Conservation (phyloP, 2,797 vertebrate species). For the Coilia nasus region DNA sequence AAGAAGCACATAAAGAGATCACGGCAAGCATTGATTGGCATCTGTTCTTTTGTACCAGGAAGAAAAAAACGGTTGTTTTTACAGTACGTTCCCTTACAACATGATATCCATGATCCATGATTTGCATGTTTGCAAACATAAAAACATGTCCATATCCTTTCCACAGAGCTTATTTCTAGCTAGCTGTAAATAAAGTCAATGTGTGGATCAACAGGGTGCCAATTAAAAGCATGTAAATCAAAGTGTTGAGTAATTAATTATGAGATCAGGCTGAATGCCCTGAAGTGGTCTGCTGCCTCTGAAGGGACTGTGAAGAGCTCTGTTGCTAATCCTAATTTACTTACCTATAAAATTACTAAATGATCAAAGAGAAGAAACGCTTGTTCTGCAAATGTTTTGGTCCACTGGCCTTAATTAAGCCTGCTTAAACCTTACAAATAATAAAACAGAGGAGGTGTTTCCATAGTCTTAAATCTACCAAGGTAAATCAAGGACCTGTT, state of each 20-base stretch:
- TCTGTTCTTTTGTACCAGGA: neutral
- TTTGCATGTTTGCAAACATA: neutral
- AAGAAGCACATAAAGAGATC: neutral
- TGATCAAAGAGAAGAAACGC: slow-evolving; percentile 4
- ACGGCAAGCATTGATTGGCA: neutral
- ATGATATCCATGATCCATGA: neutral
- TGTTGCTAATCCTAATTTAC: neutral
- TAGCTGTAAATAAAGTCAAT: slow-evolving; percentile 3
- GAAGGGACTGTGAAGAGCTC: neutral
- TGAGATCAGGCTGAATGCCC: slow-evolving; percentile 24
- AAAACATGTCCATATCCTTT: neutral
- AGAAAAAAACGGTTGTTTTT: neutral
- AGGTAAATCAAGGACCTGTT: neutral
- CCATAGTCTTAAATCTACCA: neutral
- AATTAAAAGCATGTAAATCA: slow-evolving; percentile 47
- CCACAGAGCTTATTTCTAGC: neutral
- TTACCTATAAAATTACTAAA: neutral
- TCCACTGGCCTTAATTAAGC: slow-evolving; percentile 38
- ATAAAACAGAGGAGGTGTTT: neutral
- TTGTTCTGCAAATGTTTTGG: slow-evolving; percentile 23
- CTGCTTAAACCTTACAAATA: neutral
- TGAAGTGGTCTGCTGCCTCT: neutral
- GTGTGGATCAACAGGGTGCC: slow-evolving; percentile 42
- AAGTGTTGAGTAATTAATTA: slow-evolving; percentile 34
- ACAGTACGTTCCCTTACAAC: too few relatives aligned